Conservation (phyloP, 2,113 vertebrate genomes). For the Sylvia atricapilla region DNA sequence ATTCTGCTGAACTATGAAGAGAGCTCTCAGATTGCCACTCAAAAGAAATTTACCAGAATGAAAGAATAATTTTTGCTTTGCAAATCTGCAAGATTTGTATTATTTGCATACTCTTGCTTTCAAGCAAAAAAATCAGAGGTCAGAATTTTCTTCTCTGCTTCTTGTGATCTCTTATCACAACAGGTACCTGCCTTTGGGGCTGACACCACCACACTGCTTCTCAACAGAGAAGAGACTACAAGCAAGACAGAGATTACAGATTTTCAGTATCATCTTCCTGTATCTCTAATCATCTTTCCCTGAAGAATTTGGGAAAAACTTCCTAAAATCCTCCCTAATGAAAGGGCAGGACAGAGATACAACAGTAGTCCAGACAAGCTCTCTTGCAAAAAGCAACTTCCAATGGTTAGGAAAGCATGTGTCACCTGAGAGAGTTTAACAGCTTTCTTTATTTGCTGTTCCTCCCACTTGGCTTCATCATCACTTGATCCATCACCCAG, state of each 20-base stretch:
- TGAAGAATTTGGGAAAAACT: not conserved
- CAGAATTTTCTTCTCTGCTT: not conserved
- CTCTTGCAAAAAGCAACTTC: not conserved
- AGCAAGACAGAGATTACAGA: not conserved
- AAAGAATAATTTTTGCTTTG: not conserved
- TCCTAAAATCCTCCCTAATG: not conserved
- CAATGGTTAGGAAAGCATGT: not conserved
- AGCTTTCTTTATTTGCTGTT: slow-evolving; percentile 89
- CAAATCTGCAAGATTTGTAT: not conserved
- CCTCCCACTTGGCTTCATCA: slow-evolving; percentile 85
- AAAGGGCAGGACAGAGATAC: not conserved
- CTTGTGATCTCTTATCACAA: not conserved
- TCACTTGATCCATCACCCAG: slow-evolving; percentile 65
- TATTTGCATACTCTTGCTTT: not conserved
- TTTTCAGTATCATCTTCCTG: not conserved
- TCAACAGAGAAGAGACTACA: too few species aligned
- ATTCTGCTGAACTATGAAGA: not conserved
- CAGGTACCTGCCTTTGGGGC: not conserved
- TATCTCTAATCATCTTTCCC: not conserved
- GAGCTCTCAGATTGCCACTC: not conserved
- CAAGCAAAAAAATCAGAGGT: not conserved
- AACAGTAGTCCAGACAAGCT: not conserved
- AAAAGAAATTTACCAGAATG: not conserved
- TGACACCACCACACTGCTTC: not conserved
- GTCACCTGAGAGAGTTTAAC: slow-evolving; percentile 79